Base-by-base conservation (phyloP, 1,140 invertebrate genomes). In the Pseudomyrmex concolor region DNA sequence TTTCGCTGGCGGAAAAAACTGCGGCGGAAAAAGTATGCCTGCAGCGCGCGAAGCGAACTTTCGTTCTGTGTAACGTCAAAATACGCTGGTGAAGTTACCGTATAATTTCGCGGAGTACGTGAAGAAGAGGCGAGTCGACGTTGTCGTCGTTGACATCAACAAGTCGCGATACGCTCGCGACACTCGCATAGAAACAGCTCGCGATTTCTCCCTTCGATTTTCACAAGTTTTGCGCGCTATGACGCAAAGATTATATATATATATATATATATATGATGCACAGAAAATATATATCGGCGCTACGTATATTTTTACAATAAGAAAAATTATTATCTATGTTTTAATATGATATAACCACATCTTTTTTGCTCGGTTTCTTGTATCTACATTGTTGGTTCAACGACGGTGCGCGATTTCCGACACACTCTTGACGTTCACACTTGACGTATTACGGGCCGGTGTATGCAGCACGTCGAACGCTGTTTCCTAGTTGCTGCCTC, bases 11-110 rank as follows among this genome's bases (percentile, higher is more conserved):
- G 51, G 51, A n/a, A 68, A 77, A 70, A 78, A 78, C 51, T 68
- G 63, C 64, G 64, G 43, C 5, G 62, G 74, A 57, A 57, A 34
- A 78, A 78, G 76, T 78, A 78, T 59, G 76, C 76, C 66, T 48
- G 76, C 55, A 78, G 51, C 34, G 64, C 74, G 34, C 45, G 22
- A 50, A 51, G 8, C 22, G 5, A n/a, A 43, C 12, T 45, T 48
- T 13, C 43, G 51, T 43, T 54, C 70, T 51, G 63, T 78, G 76
- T 78, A 78, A 78, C 64, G 64, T 78, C 76, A 78, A 78, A 78
- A 78, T 68, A 64, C 54, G 64, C 76, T 57, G 64, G 74, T 78
- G 70, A 78, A 78, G 76, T 78, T 78, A 78, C 64, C 76, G 64
- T 78, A 54, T 78, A 78, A 78, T 78, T 78, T 78, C 66, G 64